A percentile compares a stretch with the other conserved stretches of the same genome.
phyloP scores from a whole-genome alignment of 2,113 vertebrate species.

The Notothenia coriiceps region DNA sequence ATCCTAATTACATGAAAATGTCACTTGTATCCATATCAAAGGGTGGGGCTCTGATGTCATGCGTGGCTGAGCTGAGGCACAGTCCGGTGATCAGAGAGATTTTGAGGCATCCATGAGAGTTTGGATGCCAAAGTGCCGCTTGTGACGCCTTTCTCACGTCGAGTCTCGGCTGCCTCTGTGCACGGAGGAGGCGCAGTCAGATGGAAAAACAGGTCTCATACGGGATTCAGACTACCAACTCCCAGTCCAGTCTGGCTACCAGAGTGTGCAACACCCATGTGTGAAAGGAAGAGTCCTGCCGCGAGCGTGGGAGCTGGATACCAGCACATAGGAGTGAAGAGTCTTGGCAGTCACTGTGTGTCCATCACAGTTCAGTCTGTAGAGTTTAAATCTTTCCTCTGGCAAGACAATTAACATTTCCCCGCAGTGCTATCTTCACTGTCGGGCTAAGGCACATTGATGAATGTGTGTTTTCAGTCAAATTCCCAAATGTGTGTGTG shows the following conservation, averaged over 20 bases:
- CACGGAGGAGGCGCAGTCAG: conserved; percentile 30
- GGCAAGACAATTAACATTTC: conserved; percentile 26
- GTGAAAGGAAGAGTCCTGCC: conserved; percentile 62
- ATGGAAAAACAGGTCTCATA: conserved; percentile 69
- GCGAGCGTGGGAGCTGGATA: conserved; percentile 65
- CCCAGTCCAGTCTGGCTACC: conserved; percentile 52
- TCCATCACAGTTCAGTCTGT: conserved; percentile 51
- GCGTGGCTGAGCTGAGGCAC: conserved; percentile 35
- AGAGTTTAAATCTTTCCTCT: conserved; percentile 45
- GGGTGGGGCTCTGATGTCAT: conserved; percentile 75
- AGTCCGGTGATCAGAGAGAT: conserved; percentile 59
- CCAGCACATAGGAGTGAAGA: conserved; percentile 53
- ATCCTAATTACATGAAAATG: conserved; percentile 79
- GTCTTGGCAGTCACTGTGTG: conserved; percentile 45
- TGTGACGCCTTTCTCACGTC: conserved; percentile 64
- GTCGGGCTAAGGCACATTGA: conserved; percentile 41
- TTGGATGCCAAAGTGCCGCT: conserved; percentile 41
- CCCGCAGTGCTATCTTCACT: conserved; percentile 20
- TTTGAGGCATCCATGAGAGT: conserved; percentile 43
- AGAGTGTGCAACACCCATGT: conserved; percentile 62
- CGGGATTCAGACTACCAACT: conserved; percentile 62
- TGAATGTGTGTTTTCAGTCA: conserved; percentile 32
- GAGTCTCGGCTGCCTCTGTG: conserved; percentile 38
- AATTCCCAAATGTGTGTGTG: conserved; percentile 27
- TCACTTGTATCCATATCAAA: conserved; percentile 77